Conservation (phyloP, 2,888 invertebrate genomes). For the Lagria hirta region DNA sequence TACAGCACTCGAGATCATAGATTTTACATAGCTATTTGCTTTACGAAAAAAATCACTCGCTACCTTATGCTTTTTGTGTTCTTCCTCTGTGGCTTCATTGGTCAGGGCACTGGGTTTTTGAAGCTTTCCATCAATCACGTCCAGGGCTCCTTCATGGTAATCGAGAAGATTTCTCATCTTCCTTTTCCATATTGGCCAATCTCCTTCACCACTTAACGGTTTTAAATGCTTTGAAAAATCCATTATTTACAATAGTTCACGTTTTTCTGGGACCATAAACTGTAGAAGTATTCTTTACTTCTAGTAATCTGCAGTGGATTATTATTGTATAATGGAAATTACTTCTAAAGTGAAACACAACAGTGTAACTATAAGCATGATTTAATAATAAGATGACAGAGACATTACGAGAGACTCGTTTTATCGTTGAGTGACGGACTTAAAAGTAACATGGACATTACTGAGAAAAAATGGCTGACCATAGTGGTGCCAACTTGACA, state of each 20-base stretch:
- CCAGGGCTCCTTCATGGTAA: slow-evolving; percentile 40
- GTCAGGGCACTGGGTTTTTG: slow-evolving; percentile 32
- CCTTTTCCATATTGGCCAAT: slow-evolving; percentile 42
- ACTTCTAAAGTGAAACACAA: too few relatives aligned
- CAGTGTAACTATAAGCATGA: too few relatives aligned
- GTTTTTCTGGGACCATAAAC: too few relatives aligned
- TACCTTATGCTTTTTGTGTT: slow-evolving; percentile 15
- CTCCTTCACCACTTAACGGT: slow-evolving; percentile 29
- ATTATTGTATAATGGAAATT: too few relatives aligned
- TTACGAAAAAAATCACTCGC: slow-evolving; percentile 32
- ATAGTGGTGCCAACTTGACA: too few relatives aligned
- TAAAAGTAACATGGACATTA: too few relatives aligned
- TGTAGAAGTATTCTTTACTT: too few relatives aligned
- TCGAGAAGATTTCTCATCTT: slow-evolving; percentile 40
- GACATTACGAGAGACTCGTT: too few relatives aligned
- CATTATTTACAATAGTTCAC: slow-evolving; percentile 26
- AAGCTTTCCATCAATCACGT: slow-evolving; percentile 36
- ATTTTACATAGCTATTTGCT: slow-evolving; percentile 40
- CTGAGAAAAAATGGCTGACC: too few relatives aligned
- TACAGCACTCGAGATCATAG: slow-evolving; percentile 41
- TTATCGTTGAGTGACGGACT: too few relatives aligned
- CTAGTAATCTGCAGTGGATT: too few relatives aligned
- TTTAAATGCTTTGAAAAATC: slow-evolving; percentile 36
- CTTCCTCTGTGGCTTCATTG: slow-evolving; percentile 13
- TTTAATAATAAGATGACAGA: too few relatives aligned